phyloP scores from a whole-genome alignment of 2,113 vertebrate genomes.

The Carassius carassius region DNA sequence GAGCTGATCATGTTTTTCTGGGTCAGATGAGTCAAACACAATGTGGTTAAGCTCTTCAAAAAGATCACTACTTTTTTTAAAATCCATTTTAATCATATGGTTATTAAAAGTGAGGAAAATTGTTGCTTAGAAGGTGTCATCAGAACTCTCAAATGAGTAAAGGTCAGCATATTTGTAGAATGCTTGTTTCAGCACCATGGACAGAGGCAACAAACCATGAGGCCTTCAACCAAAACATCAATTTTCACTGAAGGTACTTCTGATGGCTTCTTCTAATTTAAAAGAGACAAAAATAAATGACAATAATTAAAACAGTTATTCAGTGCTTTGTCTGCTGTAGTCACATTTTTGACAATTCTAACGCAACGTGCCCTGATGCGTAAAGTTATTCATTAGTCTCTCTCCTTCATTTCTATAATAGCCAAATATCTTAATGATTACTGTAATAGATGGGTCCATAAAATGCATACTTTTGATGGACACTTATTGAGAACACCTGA shows the following conservation, averaged over 20 bases:
- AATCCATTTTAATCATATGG: slow-evolving; percentile 31
- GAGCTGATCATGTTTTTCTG: slow-evolving; percentile 58
- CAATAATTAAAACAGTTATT: not conserved
- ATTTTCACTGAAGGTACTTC: not conserved
- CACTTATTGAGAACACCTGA: not conserved
- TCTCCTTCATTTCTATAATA: not conserved
- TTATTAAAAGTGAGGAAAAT: slow-evolving; percentile 34
- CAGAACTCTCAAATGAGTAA: not conserved
- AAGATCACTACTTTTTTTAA: slow-evolving; percentile 36
- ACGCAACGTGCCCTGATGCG: not conserved
- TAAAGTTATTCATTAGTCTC: slow-evolving; percentile 4
- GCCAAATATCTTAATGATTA: not conserved
- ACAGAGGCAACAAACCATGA: slow-evolving; percentile 27
- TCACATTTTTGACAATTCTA: not conserved
- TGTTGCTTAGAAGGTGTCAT: not conserved
- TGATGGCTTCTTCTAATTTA: not conserved
- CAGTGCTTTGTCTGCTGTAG: not conserved
- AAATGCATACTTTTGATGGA: not conserved
- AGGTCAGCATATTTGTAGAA: not conserved
- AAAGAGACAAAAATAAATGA: not conserved
- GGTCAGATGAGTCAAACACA: slow-evolving; percentile 54
- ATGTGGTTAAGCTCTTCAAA: slow-evolving; percentile 29
- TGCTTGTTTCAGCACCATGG: slow-evolving; percentile 54
- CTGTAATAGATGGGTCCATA: not conserved
- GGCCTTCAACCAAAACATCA: not conserved